phyloP scores from a whole-genome alignment of 2,113 vertebrate genomes.

The Geococcyx californianus region DNA sequence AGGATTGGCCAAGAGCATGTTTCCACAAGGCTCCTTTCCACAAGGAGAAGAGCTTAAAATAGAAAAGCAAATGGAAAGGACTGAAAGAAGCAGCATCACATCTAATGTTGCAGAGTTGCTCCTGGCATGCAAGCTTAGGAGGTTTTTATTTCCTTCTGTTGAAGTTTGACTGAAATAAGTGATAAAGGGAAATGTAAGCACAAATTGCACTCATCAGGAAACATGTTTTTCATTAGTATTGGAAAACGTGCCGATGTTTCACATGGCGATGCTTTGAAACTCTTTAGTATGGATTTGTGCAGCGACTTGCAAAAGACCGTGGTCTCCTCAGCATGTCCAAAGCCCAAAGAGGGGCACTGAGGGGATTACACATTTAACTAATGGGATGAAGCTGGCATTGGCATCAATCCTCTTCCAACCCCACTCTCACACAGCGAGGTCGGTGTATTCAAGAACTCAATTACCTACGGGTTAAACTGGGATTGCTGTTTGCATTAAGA shows the following conservation, averaged over 20 bases:
- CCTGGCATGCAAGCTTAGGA: neutral
- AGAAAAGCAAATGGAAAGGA: neutral
- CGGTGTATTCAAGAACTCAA: neutral
- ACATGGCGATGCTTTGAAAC: neutral
- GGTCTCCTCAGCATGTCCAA: neutral
- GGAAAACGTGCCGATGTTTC: neutral
- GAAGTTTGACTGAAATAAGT: constrained; percentile 1
- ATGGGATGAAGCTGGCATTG: neutral
- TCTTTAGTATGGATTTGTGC: neutral
- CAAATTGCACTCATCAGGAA: constrained; percentile 17
- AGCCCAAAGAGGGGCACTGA: fast-evolving
- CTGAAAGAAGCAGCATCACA: neutral
- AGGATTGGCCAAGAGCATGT: fast-evolving
- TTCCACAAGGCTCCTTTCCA: neutral
- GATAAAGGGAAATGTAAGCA: constrained; percentile 38
- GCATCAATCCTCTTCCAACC: neutral
- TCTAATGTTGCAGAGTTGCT: neutral
- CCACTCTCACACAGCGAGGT: neutral
- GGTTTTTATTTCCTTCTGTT: constrained; percentile 3
- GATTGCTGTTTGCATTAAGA: neutral
- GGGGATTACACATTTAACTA: neutral
- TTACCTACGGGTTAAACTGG: neutral
- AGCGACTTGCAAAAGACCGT: neutral
- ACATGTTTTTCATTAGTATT: neutral
- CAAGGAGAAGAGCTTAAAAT: neutral